Percentiles rank a stretch among this genome's conserved stretches.
Conservation (phyloP, 2,888 invertebrate species). For the Caenorhabditis sinica region DNA sequence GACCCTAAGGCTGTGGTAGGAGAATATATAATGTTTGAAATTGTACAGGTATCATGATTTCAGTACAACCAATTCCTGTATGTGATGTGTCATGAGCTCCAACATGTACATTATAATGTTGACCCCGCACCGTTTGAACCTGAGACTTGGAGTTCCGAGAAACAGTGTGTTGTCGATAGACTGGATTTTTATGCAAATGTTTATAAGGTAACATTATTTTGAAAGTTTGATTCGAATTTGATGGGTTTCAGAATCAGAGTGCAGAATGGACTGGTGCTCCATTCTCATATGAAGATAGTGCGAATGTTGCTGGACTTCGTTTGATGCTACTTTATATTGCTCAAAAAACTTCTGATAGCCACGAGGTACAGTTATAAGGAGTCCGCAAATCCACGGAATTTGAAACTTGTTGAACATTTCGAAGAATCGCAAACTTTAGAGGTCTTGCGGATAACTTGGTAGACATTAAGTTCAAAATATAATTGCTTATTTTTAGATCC, state of each 20-base stretch:
- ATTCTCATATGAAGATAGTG: constrained; percentile 56
- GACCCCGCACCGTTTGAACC: constrained; percentile 44
- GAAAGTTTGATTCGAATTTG: too few relatives aligned
- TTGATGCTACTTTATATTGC: constrained; percentile 28
- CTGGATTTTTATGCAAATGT: constrained; percentile 18
- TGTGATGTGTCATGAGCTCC: constrained; percentile 52
- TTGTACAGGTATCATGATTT: neutral
- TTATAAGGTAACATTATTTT: constrained; percentile 41
- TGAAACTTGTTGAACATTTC: too few relatives aligned
- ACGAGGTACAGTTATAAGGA: too few relatives aligned
- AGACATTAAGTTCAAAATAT: too few relatives aligned
- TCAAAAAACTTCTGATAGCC: constrained; percentile 26
- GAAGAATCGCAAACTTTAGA: too few relatives aligned
- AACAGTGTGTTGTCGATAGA: constrained; percentile 38
- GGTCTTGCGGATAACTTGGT: too few relatives aligned
- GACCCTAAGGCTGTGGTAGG: constrained; percentile 36
- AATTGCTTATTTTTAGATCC: constrained; percentile 44
- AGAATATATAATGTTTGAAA: neutral
- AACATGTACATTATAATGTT: constrained; percentile 50
- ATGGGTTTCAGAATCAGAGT: neutral
- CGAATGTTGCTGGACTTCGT: constrained; percentile 50
- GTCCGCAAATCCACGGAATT: too few relatives aligned
- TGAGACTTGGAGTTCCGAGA: constrained; percentile 32
- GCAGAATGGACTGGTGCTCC: constrained; percentile 5
- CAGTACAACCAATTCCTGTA: constrained; percentile 47